Base-by-base conservation (phyloP, 1,140 invertebrate species). In the Drosophila nigrodunni region DNA sequence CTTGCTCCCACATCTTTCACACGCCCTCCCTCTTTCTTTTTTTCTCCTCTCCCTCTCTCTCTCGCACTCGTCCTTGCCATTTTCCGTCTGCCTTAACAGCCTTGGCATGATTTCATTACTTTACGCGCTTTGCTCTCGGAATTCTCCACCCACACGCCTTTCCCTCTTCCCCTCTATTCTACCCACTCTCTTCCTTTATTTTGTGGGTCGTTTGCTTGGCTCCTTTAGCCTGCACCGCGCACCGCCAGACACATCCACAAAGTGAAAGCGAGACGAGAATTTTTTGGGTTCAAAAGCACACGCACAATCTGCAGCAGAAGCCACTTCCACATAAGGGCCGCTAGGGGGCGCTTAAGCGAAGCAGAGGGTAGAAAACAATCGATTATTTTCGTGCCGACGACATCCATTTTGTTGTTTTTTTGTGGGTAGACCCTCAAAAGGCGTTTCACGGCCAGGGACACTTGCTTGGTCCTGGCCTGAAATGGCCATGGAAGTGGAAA, bases 51-150 rank as follows among this genome's bases (percentile, higher is more conserved):
- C 8, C 7, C 7, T 57, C 5, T 8, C 43, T 47, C 41, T 35
- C 41, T 25, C 30, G 2, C n/a, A 41, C 13, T 34, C 21, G 18
- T 59, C 34, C 30, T 25, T 58, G 50, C 13, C 39, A 34, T 49
- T 39, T 21, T 54, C 35, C 61, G 52, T 58, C 52, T 49, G 34
- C 13, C 46, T 5, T 8, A 74, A 82, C 80, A 88, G 83, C 83
- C 83, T 88, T 88, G 83, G 83, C 83, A 83, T 89, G 83, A 88
- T 88, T 89, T 89, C 77, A 80, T 85, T 76, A 52, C 68, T 66
- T 72, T 85, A 86, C 81, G 57, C 78, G 72, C 77, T 49, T 59
- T 46, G 65, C 67, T 69, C 44, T 37, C 37, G 49, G 57, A 15
- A 30, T 54, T 61, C 39, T 15, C 30, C 54, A 10, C 25, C 13